Evolutionary conservation across 2,797 vertebrate species (phyloP), one percentile per base, ranked within the genome.

Genomic region (Sebastes hubbsi): DNA sequence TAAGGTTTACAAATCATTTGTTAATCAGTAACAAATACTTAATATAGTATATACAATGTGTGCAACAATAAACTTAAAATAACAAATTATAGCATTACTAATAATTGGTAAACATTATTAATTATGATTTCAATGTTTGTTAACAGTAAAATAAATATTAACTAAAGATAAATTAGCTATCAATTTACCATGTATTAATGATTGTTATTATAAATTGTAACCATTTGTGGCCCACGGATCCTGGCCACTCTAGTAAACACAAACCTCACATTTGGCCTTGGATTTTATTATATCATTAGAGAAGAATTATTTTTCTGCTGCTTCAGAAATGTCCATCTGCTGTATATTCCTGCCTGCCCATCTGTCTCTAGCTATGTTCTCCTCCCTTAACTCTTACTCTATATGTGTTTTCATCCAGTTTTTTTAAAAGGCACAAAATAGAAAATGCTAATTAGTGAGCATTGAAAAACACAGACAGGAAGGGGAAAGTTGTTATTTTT

Each of bases 261-360:
- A 1, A 72, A 72, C 38, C 11, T 14, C 52, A 77, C 46, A 78
- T 70, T 64, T 24, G 27, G 25, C 18, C 11, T 3, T 12, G 20
- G 24, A 55, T 49, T 72, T 80, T 8, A 69, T 54, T 60, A 59
- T 70, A 32, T 68, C 34, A 55, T 75, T 62, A 75, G 13, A 32
- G 34, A 16, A 27, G 49, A 78, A 34, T 30, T 38, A 32, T 61
- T 68, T 72, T 88, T 24, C 66, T 22, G 61, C 59, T 5, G 27
- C 77, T 32, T 72, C 34, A 67, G 54, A 73, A 76, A 67, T 36
- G 36, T 65, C 66, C 20, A 72, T 73, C 61, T 74, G 73, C 22
- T 58, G 3, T 27, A 70, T 34, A 65, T 54, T 52, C 16, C 29
- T 75, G 38, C 13, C 54, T 52, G 18, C 54, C 73, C 78, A 67